Base-by-base conservation (phyloP, 2,888 invertebrate species). In the Papilio protenor region DNA sequence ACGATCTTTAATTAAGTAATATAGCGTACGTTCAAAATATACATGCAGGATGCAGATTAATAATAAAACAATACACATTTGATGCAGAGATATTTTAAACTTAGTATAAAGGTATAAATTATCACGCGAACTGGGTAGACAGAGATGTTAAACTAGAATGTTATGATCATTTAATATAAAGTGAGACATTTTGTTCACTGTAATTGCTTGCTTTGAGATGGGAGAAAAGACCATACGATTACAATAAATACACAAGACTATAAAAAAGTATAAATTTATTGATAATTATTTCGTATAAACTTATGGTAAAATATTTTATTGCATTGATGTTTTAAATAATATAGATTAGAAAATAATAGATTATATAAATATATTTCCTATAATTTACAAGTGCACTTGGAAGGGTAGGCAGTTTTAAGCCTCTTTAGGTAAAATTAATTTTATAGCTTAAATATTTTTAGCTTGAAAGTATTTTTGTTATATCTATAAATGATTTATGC, bases 401-500 rank as follows among this genome's bases (percentile, higher is more conserved):
- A 23, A 23, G 14, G 27, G 33, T 69, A 14, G 45, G 45, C 66
- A 45, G 66, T 40, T 61, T 55, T 55, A 11, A 64, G 64, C 64
- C 64, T 64, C 64, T 18, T 16, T 18, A 16, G 27, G 5, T 0
- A 16, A 33, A 64, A 27, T 4, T 33, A 52, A 23, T 52, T 47
- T 18, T 18, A 33, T 11, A n/a, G 2, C 11, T 72, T 55, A 14
- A 27, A 16, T 72, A 40, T n/a, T 10, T 33, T 72, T 84, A 93
- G n/a, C 86, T 86, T 2, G 91, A 89, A 78, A 94, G 85, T 84
- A 94, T 88, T 82, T 92, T 90, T 11, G 91, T 93, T 64, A 99
- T 96, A 83, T 97, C 96, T 85, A 96, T 94, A 87, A 98, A 96
- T 27, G 98, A 97, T 81, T 96, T 92, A 82, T 96, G 95, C 70